These are phyloP conservation scores for Theocolax elegans DNA, from an alignment of 1,140 invertebrate species.

Conservation along the genomic window DNA sequence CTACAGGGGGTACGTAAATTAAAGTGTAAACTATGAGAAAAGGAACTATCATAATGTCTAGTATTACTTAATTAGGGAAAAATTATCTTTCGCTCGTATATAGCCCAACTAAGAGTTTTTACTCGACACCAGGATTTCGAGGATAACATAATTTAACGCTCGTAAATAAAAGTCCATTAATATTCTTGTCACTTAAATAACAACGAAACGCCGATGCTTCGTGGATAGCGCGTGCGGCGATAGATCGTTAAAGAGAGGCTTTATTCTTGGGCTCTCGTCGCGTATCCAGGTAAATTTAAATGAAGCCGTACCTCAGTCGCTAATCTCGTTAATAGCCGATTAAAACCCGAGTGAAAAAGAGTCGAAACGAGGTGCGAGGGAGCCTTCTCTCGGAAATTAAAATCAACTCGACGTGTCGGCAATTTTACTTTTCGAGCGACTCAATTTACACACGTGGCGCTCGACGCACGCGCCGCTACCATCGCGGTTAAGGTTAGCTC, in stretches of 20 bases:
- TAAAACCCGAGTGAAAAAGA: constrained; percentile 30
- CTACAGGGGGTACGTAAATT: not conserved
- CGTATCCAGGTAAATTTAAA: constrained; percentile 9
- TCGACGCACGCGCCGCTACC: not conserved
- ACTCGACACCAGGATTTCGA: too few relatives aligned
- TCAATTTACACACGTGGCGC: constrained; percentile 21
- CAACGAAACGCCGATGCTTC: not conserved
- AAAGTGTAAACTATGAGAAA: constrained; percentile 7
- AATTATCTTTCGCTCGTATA: constrained; percentile 11
- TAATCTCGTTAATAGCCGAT: constrained; percentile 41
- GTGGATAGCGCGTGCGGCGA: constrained; percentile 20
- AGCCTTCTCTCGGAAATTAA: constrained; percentile 24
- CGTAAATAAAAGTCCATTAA: constrained; percentile 35
- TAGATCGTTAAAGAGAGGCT: constrained; percentile 9
- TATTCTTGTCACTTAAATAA: constrained; percentile 33
- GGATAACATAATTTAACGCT: not conserved
- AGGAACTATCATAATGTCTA: constrained; percentile 15
- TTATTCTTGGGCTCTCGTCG: not conserved
- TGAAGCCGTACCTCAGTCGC: constrained; percentile 23
- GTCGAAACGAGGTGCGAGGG: constrained; percentile 14
- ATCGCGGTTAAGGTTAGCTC: too few relatives aligned
- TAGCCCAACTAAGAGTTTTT: too few relatives aligned
- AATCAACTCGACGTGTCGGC: constrained; percentile 1
- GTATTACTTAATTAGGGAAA: constrained; percentile 30
- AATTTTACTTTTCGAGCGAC: constrained; percentile 10